Evolutionary conservation across 1,140 invertebrate species (phyloP).

Genomic region (Diuraphis noxia): DNA sequence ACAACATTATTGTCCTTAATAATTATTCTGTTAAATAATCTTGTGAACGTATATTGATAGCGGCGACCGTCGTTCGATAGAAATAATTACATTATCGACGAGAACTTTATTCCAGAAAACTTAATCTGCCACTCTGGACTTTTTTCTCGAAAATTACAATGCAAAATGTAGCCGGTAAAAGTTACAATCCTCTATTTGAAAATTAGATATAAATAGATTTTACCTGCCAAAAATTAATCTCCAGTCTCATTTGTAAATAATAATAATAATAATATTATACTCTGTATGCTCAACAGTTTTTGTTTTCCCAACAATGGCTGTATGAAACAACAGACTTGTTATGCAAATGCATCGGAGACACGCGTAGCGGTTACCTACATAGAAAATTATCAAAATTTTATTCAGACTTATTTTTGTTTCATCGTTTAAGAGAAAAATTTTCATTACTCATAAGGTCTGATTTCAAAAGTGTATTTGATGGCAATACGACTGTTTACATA

Average conservation of each 20-base stretch:
- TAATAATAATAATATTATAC: too few relatives aligned
- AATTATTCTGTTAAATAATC: conserved; percentile 41
- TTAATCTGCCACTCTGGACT: background rate
- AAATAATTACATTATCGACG: background rate
- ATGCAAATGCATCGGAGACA: background rate
- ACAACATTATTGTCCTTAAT: conserved; percentile 30
- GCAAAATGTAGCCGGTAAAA: background rate
- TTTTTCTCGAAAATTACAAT: background rate
- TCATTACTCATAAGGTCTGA: background rate
- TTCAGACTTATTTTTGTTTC: background rate
- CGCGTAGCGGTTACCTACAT: too few relatives aligned
- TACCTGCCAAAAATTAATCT: background rate
- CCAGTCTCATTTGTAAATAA: background rate
- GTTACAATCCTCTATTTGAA: background rate
- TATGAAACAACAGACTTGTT: background rate
- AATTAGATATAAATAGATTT: background rate
- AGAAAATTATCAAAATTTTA: background rate
- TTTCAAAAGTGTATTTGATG: background rate
- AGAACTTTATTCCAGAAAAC: background rate
- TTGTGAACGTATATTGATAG: background rate
- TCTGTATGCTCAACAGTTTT: background rate
- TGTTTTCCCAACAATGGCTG: background rate
- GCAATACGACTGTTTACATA: background rate
- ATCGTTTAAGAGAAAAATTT: background rate
- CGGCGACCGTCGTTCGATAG: background rate